These are phyloP conservation scores for Xylocopa sonorina DNA, from an alignment of 1,140 invertebrate genomes.

Conservation along the genomic window DNA sequence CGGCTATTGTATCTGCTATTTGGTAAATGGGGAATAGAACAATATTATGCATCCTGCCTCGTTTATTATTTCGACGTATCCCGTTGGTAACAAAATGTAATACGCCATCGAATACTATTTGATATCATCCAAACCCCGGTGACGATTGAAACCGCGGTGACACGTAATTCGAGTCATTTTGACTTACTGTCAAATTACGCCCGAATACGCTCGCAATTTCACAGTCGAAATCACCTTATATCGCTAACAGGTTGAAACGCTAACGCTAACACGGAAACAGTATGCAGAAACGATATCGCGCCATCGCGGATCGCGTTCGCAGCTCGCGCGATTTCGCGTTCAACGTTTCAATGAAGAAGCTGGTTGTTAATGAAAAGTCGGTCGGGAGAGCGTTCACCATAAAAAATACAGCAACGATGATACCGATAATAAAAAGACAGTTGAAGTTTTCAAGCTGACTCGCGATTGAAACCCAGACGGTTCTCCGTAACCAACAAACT, in stretches of 20 bases:
- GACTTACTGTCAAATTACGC: slow-evolving; percentile 22
- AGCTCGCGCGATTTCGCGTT: too few species aligned
- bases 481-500: not conserved
- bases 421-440: too few species aligned
- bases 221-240: not conserved
- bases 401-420: too few species aligned
- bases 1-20: slow-evolving; percentile 26
- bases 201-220: not conserved
- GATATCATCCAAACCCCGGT: slow-evolving; percentile 4
- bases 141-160: not conserved
- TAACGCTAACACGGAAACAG: too few species aligned
- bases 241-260: not conserved
- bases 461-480: not conserved
- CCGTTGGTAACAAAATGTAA: not conserved
- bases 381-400: not conserved
- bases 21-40: slow-evolving; percentile 25
- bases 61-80: slow-evolving; percentile 20
- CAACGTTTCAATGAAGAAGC: too few species aligned
- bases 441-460: not conserved
- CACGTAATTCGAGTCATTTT: slow-evolving; percentile 4
- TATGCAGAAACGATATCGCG: not conserved
- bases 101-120: not conserved
- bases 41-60: slow-evolving; percentile 14
- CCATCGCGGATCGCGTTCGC: not conserved
- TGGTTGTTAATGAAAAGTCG: not conserved